phyloP scores from a whole-genome alignment of 2,797 vertebrate genomes.

The Oreonectes daqikongensis region DNA sequence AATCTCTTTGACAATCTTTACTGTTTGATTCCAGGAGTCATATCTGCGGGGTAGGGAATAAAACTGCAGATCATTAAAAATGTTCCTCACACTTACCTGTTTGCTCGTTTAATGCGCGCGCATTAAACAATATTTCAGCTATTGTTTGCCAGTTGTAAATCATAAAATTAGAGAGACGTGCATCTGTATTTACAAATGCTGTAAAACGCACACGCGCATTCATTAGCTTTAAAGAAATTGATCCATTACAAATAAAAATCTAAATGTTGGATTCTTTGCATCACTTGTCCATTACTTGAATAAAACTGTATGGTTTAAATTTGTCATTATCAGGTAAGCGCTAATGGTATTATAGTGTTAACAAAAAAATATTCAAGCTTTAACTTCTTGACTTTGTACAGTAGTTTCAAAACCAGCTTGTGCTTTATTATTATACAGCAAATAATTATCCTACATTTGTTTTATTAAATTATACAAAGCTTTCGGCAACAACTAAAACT shows the following conservation, averaged over 20 bases:
- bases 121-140: not conserved
- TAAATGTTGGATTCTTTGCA: not conserved
- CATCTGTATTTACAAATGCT: not conserved
- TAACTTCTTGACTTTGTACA: not conserved
- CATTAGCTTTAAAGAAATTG: not conserved
- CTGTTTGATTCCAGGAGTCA: conserved; percentile 60
- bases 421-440: not conserved
- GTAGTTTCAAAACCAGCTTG: not conserved
- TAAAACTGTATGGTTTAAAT: not conserved
- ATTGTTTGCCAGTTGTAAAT: not conserved
- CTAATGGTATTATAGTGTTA: too few species aligned
- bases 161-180: conserved; percentile 47
- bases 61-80: conserved; percentile 19
- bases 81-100: not conserved
- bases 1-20: conserved; percentile 87
- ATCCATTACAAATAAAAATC: not conserved
- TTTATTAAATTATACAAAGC: not conserved
- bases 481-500: not conserved
- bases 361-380: too few species aligned
- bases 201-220: too few species aligned
- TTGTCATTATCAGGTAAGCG: too few species aligned
- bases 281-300: not conserved
- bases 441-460: not conserved
- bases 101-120: not conserved
- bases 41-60: conserved; percentile 34